Evolutionary conservation across 2,113 vertebrate genomes (phyloP).

Genomic region (Zeus faber): DNA sequence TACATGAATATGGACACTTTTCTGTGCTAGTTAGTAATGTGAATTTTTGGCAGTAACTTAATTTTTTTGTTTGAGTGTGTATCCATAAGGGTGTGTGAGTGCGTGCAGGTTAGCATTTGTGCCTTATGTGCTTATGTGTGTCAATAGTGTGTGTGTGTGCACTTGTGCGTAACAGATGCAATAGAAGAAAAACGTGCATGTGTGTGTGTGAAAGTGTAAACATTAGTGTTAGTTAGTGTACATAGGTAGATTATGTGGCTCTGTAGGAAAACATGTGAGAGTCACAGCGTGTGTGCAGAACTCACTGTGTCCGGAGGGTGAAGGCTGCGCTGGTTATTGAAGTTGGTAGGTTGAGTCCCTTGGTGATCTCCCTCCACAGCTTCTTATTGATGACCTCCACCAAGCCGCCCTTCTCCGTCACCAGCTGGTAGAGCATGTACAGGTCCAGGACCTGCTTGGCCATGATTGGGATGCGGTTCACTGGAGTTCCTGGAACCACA

Average conservation of each 20-base stretch:
- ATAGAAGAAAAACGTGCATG: neutral
- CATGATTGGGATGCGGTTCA: conserved; percentile 98
- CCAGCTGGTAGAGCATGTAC: conserved; percentile 93
- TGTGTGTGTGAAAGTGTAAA: neutral
- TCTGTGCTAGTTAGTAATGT: too few species aligned
- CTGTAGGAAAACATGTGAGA: neutral
- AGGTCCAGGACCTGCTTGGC: conserved; percentile 97
- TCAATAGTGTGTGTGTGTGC: too few species aligned
- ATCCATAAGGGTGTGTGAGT: too few species aligned
- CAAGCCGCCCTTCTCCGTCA: conserved; percentile 95
- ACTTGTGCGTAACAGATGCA: neutral
- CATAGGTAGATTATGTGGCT: neutral
- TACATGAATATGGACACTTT: too few species aligned
- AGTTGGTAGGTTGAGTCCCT: conserved; percentile 94
- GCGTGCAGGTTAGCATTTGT: too few species aligned
- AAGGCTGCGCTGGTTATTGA: conserved; percentile 99
- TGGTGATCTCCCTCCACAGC: conserved; percentile 97
- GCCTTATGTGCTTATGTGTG: too few species aligned
- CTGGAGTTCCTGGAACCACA: conserved; percentile 83
- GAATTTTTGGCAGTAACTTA: too few species aligned
- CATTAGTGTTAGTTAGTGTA: neutral
- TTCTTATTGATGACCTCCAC: conserved; percentile 99
- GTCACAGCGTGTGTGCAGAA: conserved; percentile 35
- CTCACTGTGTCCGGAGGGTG: conserved; percentile 97
- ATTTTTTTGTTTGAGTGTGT: too few species aligned